Evolutionary conservation across 2,113 vertebrate genomes (phyloP).

Genomic region (Lepidothrix coronata): DNA sequence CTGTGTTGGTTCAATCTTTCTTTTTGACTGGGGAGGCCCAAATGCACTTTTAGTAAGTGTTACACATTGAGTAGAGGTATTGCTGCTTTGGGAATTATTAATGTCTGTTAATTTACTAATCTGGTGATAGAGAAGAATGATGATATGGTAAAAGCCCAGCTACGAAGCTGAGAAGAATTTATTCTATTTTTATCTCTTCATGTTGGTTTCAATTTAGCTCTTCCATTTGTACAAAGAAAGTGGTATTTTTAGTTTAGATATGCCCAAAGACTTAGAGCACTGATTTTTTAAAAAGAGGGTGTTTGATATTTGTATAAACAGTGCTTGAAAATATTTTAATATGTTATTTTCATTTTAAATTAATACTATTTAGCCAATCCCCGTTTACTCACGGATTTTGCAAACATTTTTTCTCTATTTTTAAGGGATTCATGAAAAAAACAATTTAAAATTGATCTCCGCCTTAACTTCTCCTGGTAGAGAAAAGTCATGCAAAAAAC

Average conservation of each 20-base stretch:
- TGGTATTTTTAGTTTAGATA: background rate
- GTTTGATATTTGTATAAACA: background rate
- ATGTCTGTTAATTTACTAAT: background rate
- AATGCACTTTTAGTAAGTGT: background rate
- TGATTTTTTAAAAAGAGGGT: background rate
- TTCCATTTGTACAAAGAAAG: background rate
- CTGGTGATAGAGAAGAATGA: background rate
- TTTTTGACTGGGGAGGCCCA: background rate
- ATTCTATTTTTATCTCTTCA: background rate
- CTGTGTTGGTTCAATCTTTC: background rate
- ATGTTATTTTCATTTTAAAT: background rate
- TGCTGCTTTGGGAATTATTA: background rate
- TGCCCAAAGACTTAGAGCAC: fast-evolving
- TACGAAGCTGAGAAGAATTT: background rate
- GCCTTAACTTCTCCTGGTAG: background rate
- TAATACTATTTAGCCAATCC: background rate
- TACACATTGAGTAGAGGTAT: background rate
- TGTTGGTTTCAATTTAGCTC: background rate
- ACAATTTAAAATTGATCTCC: background rate
- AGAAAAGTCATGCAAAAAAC: background rate
- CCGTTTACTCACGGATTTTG: background rate
- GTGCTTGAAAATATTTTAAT: background rate
- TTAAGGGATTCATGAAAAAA: background rate
- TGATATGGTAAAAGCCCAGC: background rate
- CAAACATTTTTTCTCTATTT: background rate